Base-by-base conservation (phyloP, 2,797 vertebrate genomes). In the Galago senegalensis region DNA sequence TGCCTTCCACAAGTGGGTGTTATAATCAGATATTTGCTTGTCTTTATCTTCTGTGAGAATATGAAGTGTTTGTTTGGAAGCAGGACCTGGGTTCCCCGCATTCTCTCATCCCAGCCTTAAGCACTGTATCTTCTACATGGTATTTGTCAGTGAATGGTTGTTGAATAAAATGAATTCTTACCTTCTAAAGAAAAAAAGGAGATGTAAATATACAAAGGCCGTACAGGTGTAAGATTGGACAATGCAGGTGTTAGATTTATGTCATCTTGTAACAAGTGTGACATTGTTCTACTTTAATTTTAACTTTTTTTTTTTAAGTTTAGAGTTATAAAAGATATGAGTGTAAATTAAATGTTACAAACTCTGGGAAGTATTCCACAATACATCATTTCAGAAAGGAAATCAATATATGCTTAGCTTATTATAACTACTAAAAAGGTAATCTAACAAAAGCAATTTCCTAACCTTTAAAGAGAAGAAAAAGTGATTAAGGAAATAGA, bases 321-420 rank as follows among this genome's bases (percentile, higher is more conserved):
- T 69, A 90, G 34, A 87, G 20, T 92, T 89, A 40, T 72, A 89
- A 95, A 79, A 83, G 81, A 87, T 40, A 25, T 91, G 34, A 97
- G 88, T 60, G 18, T 79, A 89, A 93, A 94, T 97, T 95, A 97
- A 91, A 7, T 75, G 76, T 95, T 97, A 89, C n/a, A 97, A 97
- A 94, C 60, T 81, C 40, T 87, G 84, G 81, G 21, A 77, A 82
- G 31, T 61, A 88, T 93, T 75, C 56, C 95, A 96, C 79, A 92
- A 97, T 97, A 94, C 40, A 97, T 98, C 91, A 96, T 95, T 96
- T 95, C 81, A 82, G 93, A 97, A 97, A 96, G 87, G 95, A 95
- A 98, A 98, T 98, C 97, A 97, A 97, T 98, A 70, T 65, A 86
- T 90, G 3, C 95, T 98, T 98, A 97, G 91, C 63, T 80, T 97